Base-by-base conservation (phyloP, 2,797 vertebrate species). In the Cirrhinus molitorella region DNA sequence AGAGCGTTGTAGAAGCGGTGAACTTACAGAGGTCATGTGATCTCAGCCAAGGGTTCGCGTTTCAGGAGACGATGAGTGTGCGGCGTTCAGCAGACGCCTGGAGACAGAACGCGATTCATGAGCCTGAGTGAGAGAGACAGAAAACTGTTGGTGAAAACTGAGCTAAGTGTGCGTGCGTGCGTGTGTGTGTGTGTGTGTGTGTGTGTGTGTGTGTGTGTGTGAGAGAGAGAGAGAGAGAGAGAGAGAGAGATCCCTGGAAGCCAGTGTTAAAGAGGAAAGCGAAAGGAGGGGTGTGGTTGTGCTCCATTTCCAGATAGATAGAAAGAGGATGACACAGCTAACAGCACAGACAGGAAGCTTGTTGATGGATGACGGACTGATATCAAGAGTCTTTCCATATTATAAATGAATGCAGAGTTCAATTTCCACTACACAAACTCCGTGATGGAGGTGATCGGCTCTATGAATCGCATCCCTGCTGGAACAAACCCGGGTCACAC, bases 71-170 rank as follows among this genome's bases (percentile, higher is more conserved):
- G 73, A 72, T 81, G 79, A 72, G 67, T 81, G 67, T 72, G 79
- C 21, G 67, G 40, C 67, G 13, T 80, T 71, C 25, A 66, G 47
- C n/a, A 77, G 73, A 83, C 19, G 81, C 63, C 63, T 73, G 79
- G 68, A 81, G 79, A 81, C 68, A 81, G 68, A 71, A 47, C 61
- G 19, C 59, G 6, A 66, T 74, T 73, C 31, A 34, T 63, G 79
- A 81, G 79, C 55, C 55, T 72, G 67, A 81, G 40, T 11, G 43
- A 63, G 67, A 72, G 57, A 74, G 70, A 74, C 70, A 53, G 14
- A 65, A 73, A 81, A 85, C 82, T 71, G 81, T 65, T 78, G 76
- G 71, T 85, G 76, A 80, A 86, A 86, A 80, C 65, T 83, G 83
- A 84, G 76, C 73, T 65, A 53, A 37, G 73, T 31, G 63, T 81